These are phyloP conservation scores for Hippocampus kuda DNA, from an alignment of 2,797 vertebrate genomes.

Conservation along the genomic window DNA sequence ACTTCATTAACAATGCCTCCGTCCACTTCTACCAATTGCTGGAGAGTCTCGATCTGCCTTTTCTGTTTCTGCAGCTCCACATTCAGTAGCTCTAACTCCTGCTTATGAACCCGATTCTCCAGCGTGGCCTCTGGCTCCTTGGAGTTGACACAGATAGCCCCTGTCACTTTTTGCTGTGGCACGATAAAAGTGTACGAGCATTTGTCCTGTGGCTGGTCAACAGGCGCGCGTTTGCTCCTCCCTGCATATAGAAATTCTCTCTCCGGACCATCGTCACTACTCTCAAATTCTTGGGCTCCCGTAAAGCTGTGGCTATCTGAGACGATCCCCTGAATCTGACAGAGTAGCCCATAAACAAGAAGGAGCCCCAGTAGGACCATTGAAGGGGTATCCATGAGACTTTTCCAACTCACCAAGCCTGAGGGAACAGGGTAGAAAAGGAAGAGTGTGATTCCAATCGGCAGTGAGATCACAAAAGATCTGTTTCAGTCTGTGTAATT, in stretches of 20 bases:
- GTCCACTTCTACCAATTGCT: slow-evolving; percentile 95
- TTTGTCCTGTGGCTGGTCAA: slow-evolving; percentile 71
- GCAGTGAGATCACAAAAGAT: not conserved
- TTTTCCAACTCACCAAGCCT: slow-evolving; percentile 45
- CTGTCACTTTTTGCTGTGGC: slow-evolving; percentile 92
- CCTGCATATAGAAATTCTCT: slow-evolving; percentile 79
- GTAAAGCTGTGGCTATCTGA: slow-evolving; percentile 24
- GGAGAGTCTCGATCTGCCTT: slow-evolving; percentile 91
- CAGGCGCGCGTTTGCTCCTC: slow-evolving; percentile 69
- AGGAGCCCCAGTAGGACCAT: slow-evolving; percentile 59
- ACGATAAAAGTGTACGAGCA: slow-evolving; percentile 98
- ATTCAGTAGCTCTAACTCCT: slow-evolving; percentile 89
- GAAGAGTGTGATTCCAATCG: slow-evolving; percentile 2
- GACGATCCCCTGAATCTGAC: slow-evolving; percentile 39
- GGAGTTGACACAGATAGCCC: slow-evolving; percentile 96
- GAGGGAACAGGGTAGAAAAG: slow-evolving; percentile 1
- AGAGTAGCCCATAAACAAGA: slow-evolving; percentile 52
- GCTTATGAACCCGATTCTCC: slow-evolving; percentile 88
- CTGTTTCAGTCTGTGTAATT: not conserved
- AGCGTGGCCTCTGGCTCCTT: slow-evolving; percentile 83
- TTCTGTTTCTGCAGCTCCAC: slow-evolving; percentile 94
- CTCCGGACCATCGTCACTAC: slow-evolving; percentile 66
- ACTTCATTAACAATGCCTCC: slow-evolving; percentile 97
- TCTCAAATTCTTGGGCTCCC: slow-evolving; percentile 71
- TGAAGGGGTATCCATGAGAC: slow-evolving; percentile 61